These are phyloP conservation scores for Reinhardtius hippoglossoides DNA, from an alignment of 2,113 vertebrate genomes.

Conservation along the genomic window DNA sequence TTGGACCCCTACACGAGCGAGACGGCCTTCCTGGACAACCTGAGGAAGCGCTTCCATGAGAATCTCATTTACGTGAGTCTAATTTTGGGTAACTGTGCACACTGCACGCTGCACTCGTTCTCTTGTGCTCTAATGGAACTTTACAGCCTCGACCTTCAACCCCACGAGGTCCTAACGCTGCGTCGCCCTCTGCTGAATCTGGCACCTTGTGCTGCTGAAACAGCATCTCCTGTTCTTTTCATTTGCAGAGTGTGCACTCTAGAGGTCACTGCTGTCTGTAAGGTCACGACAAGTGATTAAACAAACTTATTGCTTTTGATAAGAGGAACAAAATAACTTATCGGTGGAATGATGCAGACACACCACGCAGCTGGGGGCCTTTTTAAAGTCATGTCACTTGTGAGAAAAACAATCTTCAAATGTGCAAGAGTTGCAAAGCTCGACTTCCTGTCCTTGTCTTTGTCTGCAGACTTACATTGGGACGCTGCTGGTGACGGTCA, in stretches of 20 bases:
- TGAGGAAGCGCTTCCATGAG: conserved; percentile 92
- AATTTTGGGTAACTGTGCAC: not conserved
- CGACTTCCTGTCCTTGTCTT: conserved; percentile 43
- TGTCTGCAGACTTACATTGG: conserved; percentile 92
- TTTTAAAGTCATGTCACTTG: conserved; percentile 19
- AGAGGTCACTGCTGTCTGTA: conserved; percentile 22
- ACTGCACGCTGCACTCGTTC: not conserved
- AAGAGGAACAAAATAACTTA: conserved; percentile 47
- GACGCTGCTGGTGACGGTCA: conserved; percentile 95
- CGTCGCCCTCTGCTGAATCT: conserved; percentile 49
- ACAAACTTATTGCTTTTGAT: conserved; percentile 56
- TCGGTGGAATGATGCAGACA: conserved; percentile 24
- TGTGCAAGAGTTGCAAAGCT: conserved; percentile 30
- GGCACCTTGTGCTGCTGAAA: conserved; percentile 57
- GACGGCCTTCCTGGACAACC: conserved; percentile 91
- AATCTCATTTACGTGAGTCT: conserved; percentile 94
- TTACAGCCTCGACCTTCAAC: conserved; percentile 42
- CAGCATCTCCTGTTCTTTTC: conserved; percentile 55
- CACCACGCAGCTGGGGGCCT: not conserved
- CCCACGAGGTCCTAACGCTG: conserved; percentile 20
- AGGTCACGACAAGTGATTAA: conserved; percentile 55
- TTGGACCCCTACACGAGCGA: conserved; percentile 93
- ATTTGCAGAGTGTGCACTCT: conserved; percentile 44
- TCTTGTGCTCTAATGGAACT: conserved; percentile 45
- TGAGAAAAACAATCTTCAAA: conserved; percentile 26